Evolutionary conservation across 1,140 invertebrate species (phyloP), one percentile per base, ranked within the genome.

Genomic region (Drosophila dunni): DNA sequence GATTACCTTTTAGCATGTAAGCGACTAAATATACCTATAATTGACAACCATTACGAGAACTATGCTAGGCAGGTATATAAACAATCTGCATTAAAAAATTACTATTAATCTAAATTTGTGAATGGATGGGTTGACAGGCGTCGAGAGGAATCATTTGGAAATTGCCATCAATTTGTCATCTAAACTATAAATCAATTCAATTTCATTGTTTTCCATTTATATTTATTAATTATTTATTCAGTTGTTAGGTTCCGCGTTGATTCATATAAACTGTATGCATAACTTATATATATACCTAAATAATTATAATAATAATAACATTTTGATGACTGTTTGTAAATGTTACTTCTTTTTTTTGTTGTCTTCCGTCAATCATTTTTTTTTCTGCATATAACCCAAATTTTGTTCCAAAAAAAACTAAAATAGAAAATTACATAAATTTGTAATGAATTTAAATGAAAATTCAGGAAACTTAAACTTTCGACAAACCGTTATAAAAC

Each of bases 241-340:
- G 20, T 64, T 33, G 66, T 38, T 70, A 86, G 82, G 82, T 64
- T 73, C 79, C 71, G 42, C 78, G 71, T 86, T 81, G 68, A 81
- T 78, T 46, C 65, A 70, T 75, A 58, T 80, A 60, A 84, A 84
- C 48, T 68, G 73, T 70, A 71, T 85, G 76, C 76, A 78, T 78
- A 75, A 64, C 56, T 64, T 64, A 50, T 80, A 81, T 29, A 29
- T 71, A 81, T 76, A 84, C 64, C 65, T 72, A 76, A 73, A 85
- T 71, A 78, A 78, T 68, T 78, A 63, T 75, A 62, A 69, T 74
- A 57, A 66, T 70, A 74, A 81, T 71, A 64, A 51, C 58, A 75
- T 69, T 81, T 83, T 74, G 68, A 74, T 80, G 72, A 77, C 62
- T 77, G 77, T 84, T 86, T 86, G 75, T 81, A 80, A 80, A 11